Conservation (phyloP, 2,113 vertebrate species). For the Caretta caretta region DNA sequence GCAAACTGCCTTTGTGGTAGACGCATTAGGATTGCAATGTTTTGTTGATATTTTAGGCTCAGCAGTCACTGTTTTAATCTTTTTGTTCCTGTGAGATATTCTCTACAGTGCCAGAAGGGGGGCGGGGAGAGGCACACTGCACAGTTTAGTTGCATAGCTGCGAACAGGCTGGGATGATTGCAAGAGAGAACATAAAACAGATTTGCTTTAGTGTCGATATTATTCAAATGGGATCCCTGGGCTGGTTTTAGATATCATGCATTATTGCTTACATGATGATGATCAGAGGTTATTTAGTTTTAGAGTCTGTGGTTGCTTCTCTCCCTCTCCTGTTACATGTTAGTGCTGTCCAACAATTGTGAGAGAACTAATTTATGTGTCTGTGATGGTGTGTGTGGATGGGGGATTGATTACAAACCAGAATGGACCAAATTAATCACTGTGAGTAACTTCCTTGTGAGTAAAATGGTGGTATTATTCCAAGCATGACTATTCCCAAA, state of each 20-base stretch:
- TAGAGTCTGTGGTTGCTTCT: accelerated
- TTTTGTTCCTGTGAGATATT: background rate
- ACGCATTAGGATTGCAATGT: background rate
- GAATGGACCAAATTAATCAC: background rate
- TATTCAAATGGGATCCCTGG: background rate
- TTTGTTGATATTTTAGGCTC: background rate
- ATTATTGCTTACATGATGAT: background rate
- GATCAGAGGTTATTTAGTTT: background rate
- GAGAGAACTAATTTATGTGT: background rate
- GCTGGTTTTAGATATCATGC: background rate
- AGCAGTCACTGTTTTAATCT: background rate
- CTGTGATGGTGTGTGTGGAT: background rate
- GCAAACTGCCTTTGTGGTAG: background rate
- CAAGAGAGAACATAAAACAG: background rate
- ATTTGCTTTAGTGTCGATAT: background rate
- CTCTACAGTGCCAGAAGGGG: background rate
- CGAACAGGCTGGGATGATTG: background rate
- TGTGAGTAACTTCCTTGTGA: background rate
- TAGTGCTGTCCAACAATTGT: background rate
- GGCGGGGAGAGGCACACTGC: accelerated
- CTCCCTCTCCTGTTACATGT: background rate
- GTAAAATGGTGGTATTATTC: background rate
- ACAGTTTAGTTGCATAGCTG: background rate
- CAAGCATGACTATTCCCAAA: background rate
- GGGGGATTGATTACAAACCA: background rate